Conservation (phyloP, 2,888 invertebrate species). For the Agrochola lota region DNA sequence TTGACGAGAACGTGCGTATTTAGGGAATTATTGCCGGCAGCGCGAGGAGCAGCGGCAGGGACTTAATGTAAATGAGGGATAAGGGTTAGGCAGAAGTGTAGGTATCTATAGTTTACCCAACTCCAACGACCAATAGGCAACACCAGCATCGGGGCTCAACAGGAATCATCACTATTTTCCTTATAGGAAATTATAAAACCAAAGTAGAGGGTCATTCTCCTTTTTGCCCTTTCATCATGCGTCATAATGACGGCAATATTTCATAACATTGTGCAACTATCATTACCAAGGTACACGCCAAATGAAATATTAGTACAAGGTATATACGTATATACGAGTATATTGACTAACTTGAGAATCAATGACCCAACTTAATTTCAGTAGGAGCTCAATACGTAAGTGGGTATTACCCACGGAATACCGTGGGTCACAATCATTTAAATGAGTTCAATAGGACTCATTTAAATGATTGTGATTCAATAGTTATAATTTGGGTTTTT, state of each 20-base stretch:
- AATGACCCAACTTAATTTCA: not conserved
- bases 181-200: not conserved
- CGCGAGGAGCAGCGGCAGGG: too few relatives aligned
- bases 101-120: not conserved
- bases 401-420: constrained; percentile 17
- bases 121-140: not conserved
- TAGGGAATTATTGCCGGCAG: too few relatives aligned
- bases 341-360: not conserved
- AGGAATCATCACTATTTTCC: not conserved
- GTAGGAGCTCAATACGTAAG: too few relatives aligned
- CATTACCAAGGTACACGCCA: too few relatives aligned
- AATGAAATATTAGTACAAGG: constrained; percentile 2
- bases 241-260: constrained; percentile 24
- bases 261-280: constrained; percentile 19
- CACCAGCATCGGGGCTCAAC: not conserved
- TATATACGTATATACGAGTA: too few relatives aligned
- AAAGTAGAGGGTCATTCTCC: not conserved
- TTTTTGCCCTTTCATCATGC: not conserved
- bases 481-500: constrained; percentile 17
- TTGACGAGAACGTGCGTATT: too few relatives aligned
- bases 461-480: constrained; percentile 12
- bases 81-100: not conserved
- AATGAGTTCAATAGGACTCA: too few relatives aligned
- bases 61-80: too few relatives aligned
- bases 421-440: too few relatives aligned